A percentile compares a stretch with the other conserved stretches of the same genome.
Evolutionary conservation across 2,113 vertebrate genomes (phyloP).

Genomic region (Myxocyprinus asiaticus): DNA sequence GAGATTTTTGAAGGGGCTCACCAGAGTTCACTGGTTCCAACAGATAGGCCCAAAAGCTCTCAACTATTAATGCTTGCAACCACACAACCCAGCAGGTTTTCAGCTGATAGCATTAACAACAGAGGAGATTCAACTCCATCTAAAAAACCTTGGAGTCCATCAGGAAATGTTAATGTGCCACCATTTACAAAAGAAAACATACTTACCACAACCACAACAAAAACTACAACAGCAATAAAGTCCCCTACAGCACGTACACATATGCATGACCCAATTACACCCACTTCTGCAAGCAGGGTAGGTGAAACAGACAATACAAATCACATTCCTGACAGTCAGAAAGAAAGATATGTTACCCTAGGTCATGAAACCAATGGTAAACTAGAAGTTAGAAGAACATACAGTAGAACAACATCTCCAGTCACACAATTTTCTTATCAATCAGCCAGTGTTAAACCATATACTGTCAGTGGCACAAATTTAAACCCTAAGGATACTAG

Average conservation of each 20-base stretch:
- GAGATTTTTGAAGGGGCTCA: conserved; percentile 22
- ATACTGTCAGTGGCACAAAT: too few relatives aligned
- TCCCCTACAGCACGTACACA: conserved; percentile 42
- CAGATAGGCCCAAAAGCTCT: conserved; percentile 11
- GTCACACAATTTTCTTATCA: conserved; percentile 42
- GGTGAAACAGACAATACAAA: conserved; percentile 60
- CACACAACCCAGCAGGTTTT: conserved; percentile 42
- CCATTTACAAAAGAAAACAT: conserved; percentile 35
- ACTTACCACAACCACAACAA: not conserved
- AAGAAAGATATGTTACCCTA: conserved; percentile 42
- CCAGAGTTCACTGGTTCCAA: conserved; percentile 40
- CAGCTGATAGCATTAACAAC: conserved; percentile 34
- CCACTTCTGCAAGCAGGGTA: conserved; percentile 33
- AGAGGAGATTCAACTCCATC: conserved; percentile 58
- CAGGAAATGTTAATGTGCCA: conserved; percentile 47
- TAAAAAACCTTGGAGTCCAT: conserved; percentile 63
- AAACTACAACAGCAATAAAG: conserved; percentile 20
- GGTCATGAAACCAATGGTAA: conserved; percentile 58
- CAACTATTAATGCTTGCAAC: conserved; percentile 50
- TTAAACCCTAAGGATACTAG: conserved; percentile 1
- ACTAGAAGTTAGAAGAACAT: conserved; percentile 6
- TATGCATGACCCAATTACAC: conserved; percentile 5
- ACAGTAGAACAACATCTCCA: conserved; percentile 51
- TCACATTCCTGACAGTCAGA: conserved; percentile 62
- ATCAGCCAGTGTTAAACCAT: not conserved